Percentiles rank a stretch among this genome's conserved stretches.
Evolutionary conservation across 2,888 invertebrate species (phyloP).

Genomic region (Rutpela maculata): DNA sequence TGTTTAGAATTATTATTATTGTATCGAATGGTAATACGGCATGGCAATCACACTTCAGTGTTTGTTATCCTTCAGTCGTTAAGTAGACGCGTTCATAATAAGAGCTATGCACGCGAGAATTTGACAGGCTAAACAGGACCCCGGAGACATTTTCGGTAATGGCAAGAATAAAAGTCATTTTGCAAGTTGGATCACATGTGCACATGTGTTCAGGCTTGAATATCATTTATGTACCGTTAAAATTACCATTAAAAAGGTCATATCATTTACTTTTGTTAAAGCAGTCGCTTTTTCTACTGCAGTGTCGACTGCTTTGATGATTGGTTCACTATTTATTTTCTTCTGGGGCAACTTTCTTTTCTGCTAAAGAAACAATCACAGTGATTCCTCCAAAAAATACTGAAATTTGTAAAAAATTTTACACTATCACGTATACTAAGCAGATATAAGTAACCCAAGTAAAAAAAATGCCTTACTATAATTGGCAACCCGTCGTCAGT

Average conservation of each 20-base stretch:
- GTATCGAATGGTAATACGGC: constrained; percentile 29
- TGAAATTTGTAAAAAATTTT: too few relatives aligned
- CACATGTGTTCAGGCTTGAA: neutral
- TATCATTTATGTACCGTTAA: neutral
- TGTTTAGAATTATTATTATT: constrained; percentile 45
- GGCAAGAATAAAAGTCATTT: neutral
- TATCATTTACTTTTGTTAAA: too few relatives aligned
- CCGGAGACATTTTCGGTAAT: neutral
- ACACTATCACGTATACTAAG: too few relatives aligned
- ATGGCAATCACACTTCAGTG: constrained; percentile 17
- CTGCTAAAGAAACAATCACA: too few relatives aligned
- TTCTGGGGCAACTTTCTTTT: too few relatives aligned
- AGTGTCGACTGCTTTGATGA: too few relatives aligned
- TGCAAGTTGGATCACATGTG: neutral
- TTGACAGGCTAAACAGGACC: neutral
- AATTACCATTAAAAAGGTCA: neutral
- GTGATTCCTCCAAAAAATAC: too few relatives aligned
- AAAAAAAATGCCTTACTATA: too few relatives aligned
- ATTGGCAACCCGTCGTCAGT: too few relatives aligned
- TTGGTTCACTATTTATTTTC: too few relatives aligned
- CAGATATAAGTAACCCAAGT: too few relatives aligned
- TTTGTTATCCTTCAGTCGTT: constrained; percentile 31
- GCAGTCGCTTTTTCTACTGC: too few relatives aligned
- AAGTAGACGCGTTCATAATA: constrained; percentile 27
- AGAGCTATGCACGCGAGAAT: constrained; percentile 32